Evolutionary conservation across 1,140 invertebrate species (phyloP).

Genomic region (Euwallacea similis): DNA sequence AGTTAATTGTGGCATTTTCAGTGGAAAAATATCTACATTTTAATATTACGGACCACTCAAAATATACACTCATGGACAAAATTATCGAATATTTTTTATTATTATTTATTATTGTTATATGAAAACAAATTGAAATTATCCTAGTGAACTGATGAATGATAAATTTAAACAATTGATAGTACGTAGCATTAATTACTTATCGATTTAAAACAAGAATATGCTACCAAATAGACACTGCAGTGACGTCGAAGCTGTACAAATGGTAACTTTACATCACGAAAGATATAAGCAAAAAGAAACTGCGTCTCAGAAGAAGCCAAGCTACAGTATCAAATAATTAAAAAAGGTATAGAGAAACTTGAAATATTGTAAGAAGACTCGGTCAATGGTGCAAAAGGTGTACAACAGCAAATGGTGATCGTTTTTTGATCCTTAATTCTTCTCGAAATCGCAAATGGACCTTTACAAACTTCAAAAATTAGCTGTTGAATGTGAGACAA

Average conservation of each 20-base stretch:
- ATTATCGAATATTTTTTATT: too few relatives aligned
- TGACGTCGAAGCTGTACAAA: not conserved
- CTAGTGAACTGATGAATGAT: not conserved
- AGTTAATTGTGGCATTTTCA: too few relatives aligned
- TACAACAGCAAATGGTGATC: conserved; percentile 6
- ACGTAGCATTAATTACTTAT: not conserved
- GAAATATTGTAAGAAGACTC: not conserved
- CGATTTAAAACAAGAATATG: too few relatives aligned
- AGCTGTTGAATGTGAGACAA: not conserved
- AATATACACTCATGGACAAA: too few relatives aligned
- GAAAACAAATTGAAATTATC: too few relatives aligned
- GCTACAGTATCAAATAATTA: not conserved
- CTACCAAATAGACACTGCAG: not conserved
- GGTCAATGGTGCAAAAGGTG: conserved; percentile 3
- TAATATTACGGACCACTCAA: too few relatives aligned
- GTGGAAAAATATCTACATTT: too few relatives aligned
- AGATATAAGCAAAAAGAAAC: not conserved
- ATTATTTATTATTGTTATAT: too few relatives aligned
- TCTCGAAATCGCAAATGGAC: not conserved
- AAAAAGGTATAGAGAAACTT: too few relatives aligned
- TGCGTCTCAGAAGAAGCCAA: conserved; percentile 7
- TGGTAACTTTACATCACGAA: not conserved
- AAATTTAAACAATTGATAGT: not conserved
- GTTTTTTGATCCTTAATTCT: not conserved
- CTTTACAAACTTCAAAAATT: not conserved